phyloP scores from a whole-genome alignment of 35 echinoderm and acorn worm species.

The Ophioderma brevispina region DNA sequence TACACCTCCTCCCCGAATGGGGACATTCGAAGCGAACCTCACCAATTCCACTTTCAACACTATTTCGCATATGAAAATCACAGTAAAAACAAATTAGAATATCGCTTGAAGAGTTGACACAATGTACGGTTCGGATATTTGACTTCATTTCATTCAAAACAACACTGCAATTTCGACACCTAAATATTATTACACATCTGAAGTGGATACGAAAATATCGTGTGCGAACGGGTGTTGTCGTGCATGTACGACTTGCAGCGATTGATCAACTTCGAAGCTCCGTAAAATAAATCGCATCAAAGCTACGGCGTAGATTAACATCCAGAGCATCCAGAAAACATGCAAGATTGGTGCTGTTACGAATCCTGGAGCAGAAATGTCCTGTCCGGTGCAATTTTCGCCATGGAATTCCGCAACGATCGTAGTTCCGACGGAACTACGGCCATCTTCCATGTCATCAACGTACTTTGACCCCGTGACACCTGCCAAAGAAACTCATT shows the following conservation, averaged over 20 bases:
- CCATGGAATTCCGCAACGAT: neutral
- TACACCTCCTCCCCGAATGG: slow-evolving; percentile 20
- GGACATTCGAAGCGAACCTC: slow-evolving; percentile 20
- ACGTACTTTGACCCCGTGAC: slow-evolving; percentile 12
- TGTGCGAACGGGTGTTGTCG: neutral
- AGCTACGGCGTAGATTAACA: neutral
- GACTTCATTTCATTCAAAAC: neutral
- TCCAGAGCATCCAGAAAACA: neutral
- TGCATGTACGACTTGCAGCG: neutral
- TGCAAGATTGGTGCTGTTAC: neutral
- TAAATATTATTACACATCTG: no score
- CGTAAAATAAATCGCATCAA: neutral
- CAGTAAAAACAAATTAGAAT: neutral
- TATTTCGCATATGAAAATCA: neutral
- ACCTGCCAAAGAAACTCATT: neutral
- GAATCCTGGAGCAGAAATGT: neutral
- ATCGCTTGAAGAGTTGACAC: neutral
- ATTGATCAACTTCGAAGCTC: neutral
- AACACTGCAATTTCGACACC: neutral
- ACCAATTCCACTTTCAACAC: neutral
- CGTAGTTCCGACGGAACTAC: neutral
- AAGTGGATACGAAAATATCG: neutral
- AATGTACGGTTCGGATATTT: slow-evolving; percentile 9
- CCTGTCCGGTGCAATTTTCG: neutral
- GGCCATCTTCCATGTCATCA: slow-evolving; percentile 8